Conservation (phyloP, 2,113 vertebrate genomes). For the Anser cygnoides region DNA sequence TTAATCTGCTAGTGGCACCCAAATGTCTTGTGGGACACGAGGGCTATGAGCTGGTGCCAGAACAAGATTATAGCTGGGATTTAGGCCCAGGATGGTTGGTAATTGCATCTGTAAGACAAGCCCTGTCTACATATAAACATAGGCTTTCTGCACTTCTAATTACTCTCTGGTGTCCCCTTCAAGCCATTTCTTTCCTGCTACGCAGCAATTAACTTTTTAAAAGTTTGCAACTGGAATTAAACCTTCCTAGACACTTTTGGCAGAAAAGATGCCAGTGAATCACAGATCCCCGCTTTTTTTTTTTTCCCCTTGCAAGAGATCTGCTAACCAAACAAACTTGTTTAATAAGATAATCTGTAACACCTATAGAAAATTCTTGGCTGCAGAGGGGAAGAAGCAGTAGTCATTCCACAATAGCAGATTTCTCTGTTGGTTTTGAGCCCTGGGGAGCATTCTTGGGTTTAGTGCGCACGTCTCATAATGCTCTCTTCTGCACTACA, state of each 20-base stretch:
- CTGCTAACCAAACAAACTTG: not conserved
- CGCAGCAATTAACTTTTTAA: not conserved
- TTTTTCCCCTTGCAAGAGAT: not conserved
- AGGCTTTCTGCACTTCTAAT: conserved; percentile 47
- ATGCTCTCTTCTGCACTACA: not conserved
- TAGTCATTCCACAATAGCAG: fast-evolving
- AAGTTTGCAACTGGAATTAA: conserved; percentile 1
- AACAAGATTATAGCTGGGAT: conserved; percentile 43
- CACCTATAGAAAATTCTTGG: not conserved
- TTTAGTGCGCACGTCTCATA: not conserved
- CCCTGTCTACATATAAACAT: conserved; percentile 61
- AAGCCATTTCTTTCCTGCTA: not conserved
- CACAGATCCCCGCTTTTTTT: not conserved
- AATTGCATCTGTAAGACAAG: conserved; percentile 58
- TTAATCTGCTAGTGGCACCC: conserved; percentile 54
- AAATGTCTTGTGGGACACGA: conserved; percentile 20
- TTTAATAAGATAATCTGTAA: not conserved
- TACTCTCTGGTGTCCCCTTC: conserved; percentile 45
- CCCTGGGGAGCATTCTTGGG: not conserved
- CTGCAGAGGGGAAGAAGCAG: not conserved
- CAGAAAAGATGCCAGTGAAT: not conserved
- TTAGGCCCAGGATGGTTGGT: conserved; percentile 36
- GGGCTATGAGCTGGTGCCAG: conserved; percentile 56
- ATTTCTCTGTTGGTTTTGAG: not conserved
- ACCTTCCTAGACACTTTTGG: conserved; percentile 4